These are phyloP conservation scores for Pristionchus arcanus DNA, from an alignment of 2,888 invertebrate species.

Conservation along the genomic window DNA sequence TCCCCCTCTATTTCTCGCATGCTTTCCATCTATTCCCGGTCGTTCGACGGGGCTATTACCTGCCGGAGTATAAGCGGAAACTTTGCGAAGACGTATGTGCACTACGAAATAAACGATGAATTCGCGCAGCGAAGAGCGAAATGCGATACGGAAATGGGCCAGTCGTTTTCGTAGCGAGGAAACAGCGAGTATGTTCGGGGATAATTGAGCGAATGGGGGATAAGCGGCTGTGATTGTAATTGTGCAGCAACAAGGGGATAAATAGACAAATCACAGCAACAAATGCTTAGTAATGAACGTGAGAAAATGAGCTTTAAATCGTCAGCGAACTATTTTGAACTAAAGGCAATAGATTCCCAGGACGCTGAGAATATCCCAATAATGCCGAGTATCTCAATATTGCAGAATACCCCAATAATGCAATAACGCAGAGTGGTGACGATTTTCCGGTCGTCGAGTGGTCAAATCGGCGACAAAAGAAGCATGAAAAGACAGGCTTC, in stretches of 20 bases:
- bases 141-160: background rate
- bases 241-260: no score
- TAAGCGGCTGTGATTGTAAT: no score
- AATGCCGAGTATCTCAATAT: no score
- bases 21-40: background rate
- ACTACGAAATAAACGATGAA: background rate
- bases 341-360: no score
- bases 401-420: no score
- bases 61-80: background rate
- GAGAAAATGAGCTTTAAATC: no score
- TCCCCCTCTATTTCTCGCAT: background rate
- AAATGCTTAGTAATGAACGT: no score
- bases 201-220: background rate
- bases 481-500: background rate
- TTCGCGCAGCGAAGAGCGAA: background rate
- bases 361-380: no score
- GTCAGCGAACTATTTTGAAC: no score
- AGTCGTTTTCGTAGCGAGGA: background rate
- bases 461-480: background rate
- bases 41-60: conserved; percentile 14
- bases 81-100: background rate
- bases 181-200: background rate
- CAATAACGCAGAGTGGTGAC: background rate
- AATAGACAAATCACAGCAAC: no score
- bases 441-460: conserved; percentile 3